phyloP scores from a whole-genome alignment of 2,797 vertebrate species.

The Brachymystax lenok region DNA sequence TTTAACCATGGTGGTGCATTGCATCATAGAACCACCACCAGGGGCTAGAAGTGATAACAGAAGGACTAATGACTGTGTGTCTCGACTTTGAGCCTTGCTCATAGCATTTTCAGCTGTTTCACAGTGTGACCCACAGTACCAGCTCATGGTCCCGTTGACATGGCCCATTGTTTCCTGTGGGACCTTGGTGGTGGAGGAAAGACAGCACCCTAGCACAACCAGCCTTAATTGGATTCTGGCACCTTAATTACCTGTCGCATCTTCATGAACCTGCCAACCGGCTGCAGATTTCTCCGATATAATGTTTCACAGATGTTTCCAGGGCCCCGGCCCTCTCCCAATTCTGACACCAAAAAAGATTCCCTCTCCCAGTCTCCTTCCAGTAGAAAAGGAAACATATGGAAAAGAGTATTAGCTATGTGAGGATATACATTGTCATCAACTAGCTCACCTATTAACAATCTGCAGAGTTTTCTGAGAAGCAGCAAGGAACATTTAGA shows the following conservation, averaged over 20 bases:
- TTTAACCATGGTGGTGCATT: not conserved
- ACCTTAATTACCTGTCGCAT: slow-evolving; percentile 54
- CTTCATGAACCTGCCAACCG: slow-evolving; percentile 55
- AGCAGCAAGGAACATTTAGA: slow-evolving; percentile 46
- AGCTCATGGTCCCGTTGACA: not conserved
- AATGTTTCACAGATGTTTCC: slow-evolving; percentile 54
- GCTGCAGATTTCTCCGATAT: slow-evolving; percentile 23
- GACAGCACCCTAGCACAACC: slow-evolving; percentile 26
- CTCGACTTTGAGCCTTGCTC: not conserved
- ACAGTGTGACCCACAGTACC: not conserved
- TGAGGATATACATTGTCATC: slow-evolving; percentile 65
- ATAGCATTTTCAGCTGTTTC: not conserved
- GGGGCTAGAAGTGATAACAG: not conserved
- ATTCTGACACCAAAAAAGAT: slow-evolving; percentile 33
- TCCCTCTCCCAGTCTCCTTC: slow-evolving; percentile 21
- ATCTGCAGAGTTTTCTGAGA: slow-evolving; percentile 37
- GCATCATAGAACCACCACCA: not conserved
- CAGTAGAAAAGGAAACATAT: slow-evolving; percentile 54
- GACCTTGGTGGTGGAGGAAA: slow-evolving; percentile 22
- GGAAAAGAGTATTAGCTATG: slow-evolving; percentile 60
- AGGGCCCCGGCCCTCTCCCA: slow-evolving; percentile 26
- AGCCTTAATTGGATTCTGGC: slow-evolving; percentile 53
- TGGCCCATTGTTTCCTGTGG: not conserved
- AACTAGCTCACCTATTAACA: slow-evolving; percentile 40
- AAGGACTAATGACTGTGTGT: not conserved